Conservation (phyloP, 1,140 invertebrate genomes). For the Archivesica marissinica region DNA sequence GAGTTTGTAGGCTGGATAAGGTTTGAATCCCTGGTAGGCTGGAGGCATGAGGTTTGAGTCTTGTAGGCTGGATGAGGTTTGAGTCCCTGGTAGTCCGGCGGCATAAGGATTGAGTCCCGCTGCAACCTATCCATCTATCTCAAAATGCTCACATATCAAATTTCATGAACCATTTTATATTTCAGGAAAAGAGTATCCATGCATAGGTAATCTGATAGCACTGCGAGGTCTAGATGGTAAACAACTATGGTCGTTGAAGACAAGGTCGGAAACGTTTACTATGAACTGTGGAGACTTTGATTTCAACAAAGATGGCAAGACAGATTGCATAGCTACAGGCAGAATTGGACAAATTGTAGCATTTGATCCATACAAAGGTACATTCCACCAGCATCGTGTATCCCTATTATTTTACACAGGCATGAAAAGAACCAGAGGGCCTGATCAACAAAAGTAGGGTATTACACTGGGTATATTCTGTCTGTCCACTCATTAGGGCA, state of each 20-base stretch:
- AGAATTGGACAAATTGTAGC: constrained; percentile 71
- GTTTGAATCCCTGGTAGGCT: too few relatives aligned
- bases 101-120: background rate
- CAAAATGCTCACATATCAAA: background rate
- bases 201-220: constrained; percentile 70
- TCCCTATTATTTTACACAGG: too few relatives aligned
- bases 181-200: constrained; percentile 68
- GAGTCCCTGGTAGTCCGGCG: too few relatives aligned
- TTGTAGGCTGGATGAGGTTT: background rate
- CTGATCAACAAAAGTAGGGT: too few relatives aligned
- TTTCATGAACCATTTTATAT: too few relatives aligned
- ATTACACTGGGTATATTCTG: too few relatives aligned
- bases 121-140: background rate
- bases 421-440: too few relatives aligned
- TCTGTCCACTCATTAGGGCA: too few relatives aligned
- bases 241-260: constrained; percentile 72
- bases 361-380: constrained; percentile 77
- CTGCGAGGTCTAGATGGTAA: constrained; percentile 77
- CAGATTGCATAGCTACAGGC: constrained; percentile 79
- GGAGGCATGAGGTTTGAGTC: too few relatives aligned
- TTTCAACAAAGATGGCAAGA: constrained; percentile 76
- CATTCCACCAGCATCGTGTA: too few relatives aligned
- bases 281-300: constrained; percentile 77
- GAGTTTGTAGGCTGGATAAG: too few relatives aligned
- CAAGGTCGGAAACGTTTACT: constrained; percentile 69